A percentile compares a stretch with the other conserved stretches of the same genome.
phyloP scores from a whole-genome alignment of 2,113 vertebrate species.

The Isichthys henryi region DNA sequence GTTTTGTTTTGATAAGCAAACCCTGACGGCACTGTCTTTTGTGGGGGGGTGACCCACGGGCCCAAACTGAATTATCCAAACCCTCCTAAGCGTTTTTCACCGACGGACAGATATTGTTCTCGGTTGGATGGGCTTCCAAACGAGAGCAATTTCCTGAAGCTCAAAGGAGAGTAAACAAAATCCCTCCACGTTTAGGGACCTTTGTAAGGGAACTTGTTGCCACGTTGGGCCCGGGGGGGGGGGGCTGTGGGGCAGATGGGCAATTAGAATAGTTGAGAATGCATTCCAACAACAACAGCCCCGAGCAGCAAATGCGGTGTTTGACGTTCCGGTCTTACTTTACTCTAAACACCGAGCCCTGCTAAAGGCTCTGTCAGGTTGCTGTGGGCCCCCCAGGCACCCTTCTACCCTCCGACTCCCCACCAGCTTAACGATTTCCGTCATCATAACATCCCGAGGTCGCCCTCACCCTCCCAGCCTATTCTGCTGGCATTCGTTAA shows the following conservation, averaged over 20 bases:
- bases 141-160: slow-evolving; percentile 58
- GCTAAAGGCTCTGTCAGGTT: slow-evolving; percentile 47
- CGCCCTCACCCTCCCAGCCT: slow-evolving; percentile 28
- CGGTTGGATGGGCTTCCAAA: slow-evolving; percentile 56
- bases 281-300: slow-evolving; percentile 60
- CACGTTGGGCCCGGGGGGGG: slow-evolving; percentile 43
- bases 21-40: slow-evolving; percentile 15
- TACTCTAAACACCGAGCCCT: slow-evolving; percentile 55
- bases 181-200: slow-evolving; percentile 46
- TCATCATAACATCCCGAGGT: slow-evolving; percentile 36
- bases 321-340: slow-evolving; percentile 60
- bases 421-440: slow-evolving; percentile 49
- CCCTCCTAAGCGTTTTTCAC: slow-evolving; percentile 40
- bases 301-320: slow-evolving; percentile 52
- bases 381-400: slow-evolving; percentile 33
- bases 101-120: slow-evolving; percentile 47
- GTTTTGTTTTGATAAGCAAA: background rate
- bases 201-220: slow-evolving; percentile 51
- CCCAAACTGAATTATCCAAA: slow-evolving; percentile 36
- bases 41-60: slow-evolving; percentile 29
- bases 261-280: slow-evolving; percentile 58
- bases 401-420: slow-evolving; percentile 18
- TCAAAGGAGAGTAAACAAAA: slow-evolving; percentile 55
- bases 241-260: slow-evolving; percentile 37
- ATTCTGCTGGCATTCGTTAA: background rate